phyloP scores from a whole-genome alignment of 2,888 invertebrate genomes.

The Sipha maydis region DNA sequence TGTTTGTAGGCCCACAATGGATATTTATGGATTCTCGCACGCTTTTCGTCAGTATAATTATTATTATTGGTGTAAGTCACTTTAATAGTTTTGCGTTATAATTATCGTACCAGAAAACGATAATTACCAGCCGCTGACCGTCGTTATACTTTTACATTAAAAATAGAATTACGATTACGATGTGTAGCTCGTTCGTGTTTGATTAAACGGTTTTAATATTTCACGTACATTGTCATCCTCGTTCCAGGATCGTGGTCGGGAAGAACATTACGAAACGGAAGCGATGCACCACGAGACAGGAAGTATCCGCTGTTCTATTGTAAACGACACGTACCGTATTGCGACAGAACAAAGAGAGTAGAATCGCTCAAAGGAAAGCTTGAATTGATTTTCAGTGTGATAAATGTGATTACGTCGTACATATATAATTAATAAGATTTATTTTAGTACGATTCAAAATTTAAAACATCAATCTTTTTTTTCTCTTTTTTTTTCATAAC shows the following conservation, averaged over 20 bases:
- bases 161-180: no score
- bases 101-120: background rate
- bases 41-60: background rate
- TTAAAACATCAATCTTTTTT: background rate
- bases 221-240: background rate
- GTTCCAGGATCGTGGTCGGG: background rate
- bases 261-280: slow-evolving; percentile 7
- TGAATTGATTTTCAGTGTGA: slow-evolving; percentile 17
- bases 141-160: no score
- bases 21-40: background rate
- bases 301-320: slow-evolving; percentile 9
- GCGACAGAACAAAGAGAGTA: background rate
- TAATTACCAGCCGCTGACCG: background rate
- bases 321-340: slow-evolving; percentile 24
- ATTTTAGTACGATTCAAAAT: background rate
- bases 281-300: slow-evolving; percentile 3
- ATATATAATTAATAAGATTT: slow-evolving; percentile 25
- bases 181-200: background rate
- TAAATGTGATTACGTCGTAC: slow-evolving; percentile 27
- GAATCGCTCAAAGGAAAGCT: background rate
- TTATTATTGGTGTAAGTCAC: background rate
- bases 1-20: background rate
- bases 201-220: background rate
- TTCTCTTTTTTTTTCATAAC: background rate
- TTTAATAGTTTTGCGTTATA: background rate